These are phyloP conservation scores for Smithornis capensis DNA, from an alignment of 2,113 vertebrate species.

Conservation along the genomic window DNA sequence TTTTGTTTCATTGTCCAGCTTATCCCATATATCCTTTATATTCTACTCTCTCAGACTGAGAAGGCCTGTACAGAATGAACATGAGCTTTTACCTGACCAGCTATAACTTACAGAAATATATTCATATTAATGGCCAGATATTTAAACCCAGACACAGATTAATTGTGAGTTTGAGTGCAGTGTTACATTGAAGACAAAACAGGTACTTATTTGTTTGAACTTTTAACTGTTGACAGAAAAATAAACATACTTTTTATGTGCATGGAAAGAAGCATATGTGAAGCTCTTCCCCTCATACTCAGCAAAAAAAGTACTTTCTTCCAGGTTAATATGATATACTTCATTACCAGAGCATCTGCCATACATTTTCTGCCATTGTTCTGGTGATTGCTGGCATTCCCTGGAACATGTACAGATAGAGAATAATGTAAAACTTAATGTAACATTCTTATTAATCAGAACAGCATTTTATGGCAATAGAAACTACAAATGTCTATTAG, in stretches of 20 bases:
- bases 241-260: constrained; percentile 92
- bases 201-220: neutral
- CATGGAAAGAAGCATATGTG: constrained; percentile 95
- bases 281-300: constrained; percentile 97
- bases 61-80: neutral
- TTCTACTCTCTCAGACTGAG: neutral
- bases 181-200: neutral
- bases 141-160: neutral
- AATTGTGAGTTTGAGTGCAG: neutral
- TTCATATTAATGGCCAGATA: neutral
- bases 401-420: constrained; percentile 71
- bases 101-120: neutral
- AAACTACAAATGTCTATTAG: neutral
- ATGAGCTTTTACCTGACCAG: neutral
- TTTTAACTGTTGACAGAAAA: neutral
- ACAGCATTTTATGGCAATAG: neutral
- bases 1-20: neutral
- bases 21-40: neutral
- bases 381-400: constrained; percentile 91
- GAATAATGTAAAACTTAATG: neutral
- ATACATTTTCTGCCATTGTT: constrained; percentile 96
- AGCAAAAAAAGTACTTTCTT: constrained; percentile 94
- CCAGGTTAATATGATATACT: constrained; percentile 93
- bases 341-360: constrained; percentile 96
- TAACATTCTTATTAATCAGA: neutral